Base-by-base conservation (phyloP, 2,888 invertebrate genomes). In the Ceraclea dissimilis region DNA sequence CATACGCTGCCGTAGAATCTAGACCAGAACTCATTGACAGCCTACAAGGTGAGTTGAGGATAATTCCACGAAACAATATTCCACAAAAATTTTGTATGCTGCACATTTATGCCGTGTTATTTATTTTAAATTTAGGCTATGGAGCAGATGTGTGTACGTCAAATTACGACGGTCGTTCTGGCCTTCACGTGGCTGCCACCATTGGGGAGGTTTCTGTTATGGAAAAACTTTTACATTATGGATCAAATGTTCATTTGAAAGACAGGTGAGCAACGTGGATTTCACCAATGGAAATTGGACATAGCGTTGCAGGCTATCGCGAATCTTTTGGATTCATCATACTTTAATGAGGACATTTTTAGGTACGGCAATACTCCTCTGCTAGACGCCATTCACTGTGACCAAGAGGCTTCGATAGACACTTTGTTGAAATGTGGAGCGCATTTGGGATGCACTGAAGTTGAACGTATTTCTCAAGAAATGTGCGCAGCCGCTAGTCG, bases 191-290 rank as follows among this genome's bases (percentile, higher is more conserved):
- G 55, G 92, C 93, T 0, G 85, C 88, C 33, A 74, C 83, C 50
- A 79, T 84, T 62, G 91, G 91, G 0, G 81, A 87, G 57, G 62
- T 79, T 1, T 68, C 78, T 0, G 78, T 89, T 1, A 88, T 92
- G 0, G 81, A 85, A 61, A 85, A 83, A 68, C 74, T 94, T 26
- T 74, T 95, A 21, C 78, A 80, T 52, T 81, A 86, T 65, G 94
- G 94, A 0, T 90, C 90, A 0, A 88, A 85, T 51, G 89, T 94
- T 2, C 93, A 94, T 67, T 74, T 81, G 39, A 84, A 86, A 62
- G 90, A 90, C 65, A 79, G 80, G 71, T 79, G 39, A 16, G 39
- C 2, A 39, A 13, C 2, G 13, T 5, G 4, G 13, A 46, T 10
- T 2, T 19, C 34, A 1, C n/a, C 2, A n/a, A 34, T 13, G 11